Percentiles rank a stretch among this genome's conserved stretches.
These are phyloP conservation scores for Iphiclides podalirius DNA, from an alignment of 2,888 invertebrate genomes.

Conservation along the genomic window DNA sequence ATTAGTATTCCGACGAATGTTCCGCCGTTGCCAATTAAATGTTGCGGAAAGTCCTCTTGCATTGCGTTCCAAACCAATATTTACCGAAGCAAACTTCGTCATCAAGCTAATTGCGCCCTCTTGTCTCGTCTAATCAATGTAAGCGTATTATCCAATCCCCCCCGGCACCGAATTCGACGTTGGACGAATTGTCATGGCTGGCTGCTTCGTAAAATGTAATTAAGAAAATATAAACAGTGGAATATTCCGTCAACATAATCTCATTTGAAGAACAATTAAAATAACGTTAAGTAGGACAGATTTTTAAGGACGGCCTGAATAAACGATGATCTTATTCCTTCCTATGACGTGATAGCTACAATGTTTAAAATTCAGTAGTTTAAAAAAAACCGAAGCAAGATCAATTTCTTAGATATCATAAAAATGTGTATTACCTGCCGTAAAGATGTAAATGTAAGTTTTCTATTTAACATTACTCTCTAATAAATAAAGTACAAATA, in stretches of 20 bases:
- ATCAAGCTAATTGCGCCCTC: constrained; percentile 14
- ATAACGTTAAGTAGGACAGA: too few relatives aligned
- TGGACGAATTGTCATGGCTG: constrained; percentile 17
- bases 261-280: not conserved
- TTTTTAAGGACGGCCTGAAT: too few relatives aligned
- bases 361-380: too few relatives aligned
- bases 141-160: constrained; percentile 15
- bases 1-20: not conserved
- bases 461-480: too few relatives aligned
- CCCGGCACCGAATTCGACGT: constrained; percentile 15
- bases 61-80: not conserved
- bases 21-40: not conserved
- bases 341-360: too few relatives aligned
- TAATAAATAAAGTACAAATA: too few relatives aligned
- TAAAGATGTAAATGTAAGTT: too few relatives aligned
- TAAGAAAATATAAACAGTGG: constrained; percentile 1
- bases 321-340: too few relatives aligned
- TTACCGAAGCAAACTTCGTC: not conserved
- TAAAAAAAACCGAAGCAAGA: too few relatives aligned
- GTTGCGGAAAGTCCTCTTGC: not conserved
- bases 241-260: not conserved
- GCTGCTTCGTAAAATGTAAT: constrained; percentile 16
- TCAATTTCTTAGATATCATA: too few relatives aligned
- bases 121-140: constrained; percentile 22
- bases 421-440: too few relatives aligned